These are phyloP conservation scores for Andrena dorsata DNA, from an alignment of 2,888 invertebrate species.

Conservation along the genomic window DNA sequence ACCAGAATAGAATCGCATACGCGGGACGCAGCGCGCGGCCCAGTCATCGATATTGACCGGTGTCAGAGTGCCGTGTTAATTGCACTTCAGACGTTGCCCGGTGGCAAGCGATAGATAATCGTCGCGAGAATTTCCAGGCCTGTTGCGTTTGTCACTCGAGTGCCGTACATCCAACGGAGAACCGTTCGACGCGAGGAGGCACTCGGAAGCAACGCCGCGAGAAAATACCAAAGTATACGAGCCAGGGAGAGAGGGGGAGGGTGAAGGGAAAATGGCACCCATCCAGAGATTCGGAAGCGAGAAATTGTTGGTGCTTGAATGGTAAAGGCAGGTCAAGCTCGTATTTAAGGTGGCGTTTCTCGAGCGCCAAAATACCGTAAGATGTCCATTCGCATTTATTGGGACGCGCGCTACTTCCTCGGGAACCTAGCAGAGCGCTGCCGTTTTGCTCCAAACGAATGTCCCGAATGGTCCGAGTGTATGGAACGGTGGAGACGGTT, in stretches of 20 bases:
- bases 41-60: slow-evolving; percentile 51
- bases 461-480: neutral
- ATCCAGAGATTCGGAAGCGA: too few species aligned
- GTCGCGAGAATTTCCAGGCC: slow-evolving; percentile 6
- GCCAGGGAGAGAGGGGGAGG: neutral
- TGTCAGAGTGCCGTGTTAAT: slow-evolving; percentile 43
- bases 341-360: too few species aligned
- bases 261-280: too few species aligned
- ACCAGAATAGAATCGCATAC: slow-evolving; percentile 64
- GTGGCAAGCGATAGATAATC: slow-evolving; percentile 23
- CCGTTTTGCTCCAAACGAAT: neutral
- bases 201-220: neutral
- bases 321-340: too few species aligned
- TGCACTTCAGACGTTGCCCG: slow-evolving; percentile 26
- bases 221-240: too few species aligned
- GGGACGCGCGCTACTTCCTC: too few species aligned
- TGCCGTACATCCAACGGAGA: neutral
- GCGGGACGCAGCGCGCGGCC: slow-evolving; percentile 18
- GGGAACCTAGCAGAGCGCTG: neutral
- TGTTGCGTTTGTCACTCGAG: neutral
- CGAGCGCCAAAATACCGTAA: too few species aligned
- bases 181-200: neutral
- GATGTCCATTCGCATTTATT: too few species aligned
- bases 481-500: neutral
- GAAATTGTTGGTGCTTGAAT: too few species aligned